These are phyloP conservation scores for Nasonovia ribisnigri DNA, from an alignment of 2,888 invertebrate species.

Conservation along the genomic window DNA sequence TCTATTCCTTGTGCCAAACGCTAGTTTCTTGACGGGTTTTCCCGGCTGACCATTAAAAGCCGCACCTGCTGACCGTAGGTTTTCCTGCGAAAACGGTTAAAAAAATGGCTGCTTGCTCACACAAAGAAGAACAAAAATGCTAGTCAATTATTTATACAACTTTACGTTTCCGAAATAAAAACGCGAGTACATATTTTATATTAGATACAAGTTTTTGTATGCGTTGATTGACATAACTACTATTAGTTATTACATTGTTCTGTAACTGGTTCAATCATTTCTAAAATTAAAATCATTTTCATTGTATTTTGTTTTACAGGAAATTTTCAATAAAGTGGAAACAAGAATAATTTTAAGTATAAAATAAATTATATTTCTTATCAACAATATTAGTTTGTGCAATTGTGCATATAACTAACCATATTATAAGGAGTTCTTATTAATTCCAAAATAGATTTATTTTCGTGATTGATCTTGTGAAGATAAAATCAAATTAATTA, in stretches of 20 bases:
- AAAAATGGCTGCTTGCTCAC: conserved; percentile 4
- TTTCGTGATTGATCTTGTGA: no score
- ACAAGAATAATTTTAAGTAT: no score
- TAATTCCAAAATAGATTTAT: no score
- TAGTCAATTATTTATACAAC: not conserved
- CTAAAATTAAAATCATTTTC: not conserved
- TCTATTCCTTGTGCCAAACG: not conserved
- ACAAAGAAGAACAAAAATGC: not conserved
- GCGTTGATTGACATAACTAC: not conserved
- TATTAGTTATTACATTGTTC: not conserved
- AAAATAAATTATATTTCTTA: no score
- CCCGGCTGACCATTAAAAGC: conserved; percentile 5
- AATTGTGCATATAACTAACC: no score
- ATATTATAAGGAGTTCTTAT: no score
- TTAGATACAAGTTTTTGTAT: not conserved
- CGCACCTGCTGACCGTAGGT: conserved; percentile 37
- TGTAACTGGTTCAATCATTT: not conserved
- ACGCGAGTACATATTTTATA: not conserved
- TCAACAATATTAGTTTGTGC: no score
- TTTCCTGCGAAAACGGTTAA: not conserved
- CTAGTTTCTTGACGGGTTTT: conserved; percentile 49
- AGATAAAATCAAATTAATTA: no score
- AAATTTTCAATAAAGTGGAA: no score
- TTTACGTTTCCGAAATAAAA: not conserved
- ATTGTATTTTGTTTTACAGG: no score